Evolutionary conservation across 2,113 vertebrate genomes (phyloP).

Genomic region (Mesitornis unicolor): DNA sequence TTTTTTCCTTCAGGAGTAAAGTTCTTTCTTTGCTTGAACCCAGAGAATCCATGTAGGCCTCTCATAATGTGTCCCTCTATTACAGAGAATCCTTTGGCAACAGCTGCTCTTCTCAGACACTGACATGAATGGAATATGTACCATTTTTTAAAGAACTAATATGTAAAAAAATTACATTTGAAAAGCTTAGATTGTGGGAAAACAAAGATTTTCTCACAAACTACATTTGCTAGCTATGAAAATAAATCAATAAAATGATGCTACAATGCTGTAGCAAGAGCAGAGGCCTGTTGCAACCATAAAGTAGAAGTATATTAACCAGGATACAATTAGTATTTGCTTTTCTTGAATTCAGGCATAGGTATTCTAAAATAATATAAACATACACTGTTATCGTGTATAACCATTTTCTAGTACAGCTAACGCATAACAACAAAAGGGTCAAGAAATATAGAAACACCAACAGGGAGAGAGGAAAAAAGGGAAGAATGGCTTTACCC

Average conservation of each 20-base stretch:
- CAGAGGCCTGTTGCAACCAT: neutral
- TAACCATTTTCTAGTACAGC: neutral
- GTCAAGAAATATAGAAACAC: neutral
- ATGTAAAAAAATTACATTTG: neutral
- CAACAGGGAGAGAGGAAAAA: neutral
- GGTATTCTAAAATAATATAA: neutral
- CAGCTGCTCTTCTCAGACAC: neutral
- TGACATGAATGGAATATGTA: neutral
- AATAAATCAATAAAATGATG: neutral
- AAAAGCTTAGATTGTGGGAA: neutral
- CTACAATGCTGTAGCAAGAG: neutral
- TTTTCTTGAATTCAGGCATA: neutral
- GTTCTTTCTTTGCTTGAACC: neutral
- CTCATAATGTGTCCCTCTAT: neutral
- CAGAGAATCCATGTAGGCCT: neutral
- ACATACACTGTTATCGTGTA: rapidly evolving
- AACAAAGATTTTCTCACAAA: neutral
- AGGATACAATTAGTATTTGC: neutral
- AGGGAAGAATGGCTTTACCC: neutral
- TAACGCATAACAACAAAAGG: neutral
- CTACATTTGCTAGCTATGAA: neutral
- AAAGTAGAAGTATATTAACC: neutral
- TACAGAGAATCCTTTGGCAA: neutral
- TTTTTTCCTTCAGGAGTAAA: neutral
- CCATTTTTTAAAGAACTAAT: neutral